Conservation (phyloP, 2,888 invertebrate genomes). For the Apotomis betuletana region DNA sequence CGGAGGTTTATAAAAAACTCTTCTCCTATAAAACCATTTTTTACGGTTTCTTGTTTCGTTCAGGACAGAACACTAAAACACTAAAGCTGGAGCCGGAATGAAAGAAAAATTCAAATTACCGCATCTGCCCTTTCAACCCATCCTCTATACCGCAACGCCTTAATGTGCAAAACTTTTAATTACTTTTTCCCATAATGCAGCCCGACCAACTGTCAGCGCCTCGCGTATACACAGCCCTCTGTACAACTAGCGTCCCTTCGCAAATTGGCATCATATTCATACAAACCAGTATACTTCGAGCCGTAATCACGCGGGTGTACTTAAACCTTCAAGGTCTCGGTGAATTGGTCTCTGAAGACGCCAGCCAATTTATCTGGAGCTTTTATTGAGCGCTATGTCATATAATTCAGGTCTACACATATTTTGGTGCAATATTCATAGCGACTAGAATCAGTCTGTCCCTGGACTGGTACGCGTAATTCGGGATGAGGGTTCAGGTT, state of each 20-base stretch:
- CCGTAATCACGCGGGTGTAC: not conserved
- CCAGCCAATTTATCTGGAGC: slow-evolving; percentile 29
- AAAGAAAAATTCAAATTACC: slow-evolving; percentile 22
- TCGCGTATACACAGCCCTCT: slow-evolving; percentile 9
- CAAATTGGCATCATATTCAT: slow-evolving; percentile 35
- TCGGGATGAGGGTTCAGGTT: slow-evolving; percentile 6
- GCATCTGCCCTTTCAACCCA: slow-evolving; percentile 30
- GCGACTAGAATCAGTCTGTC: not conserved
- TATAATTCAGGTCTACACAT: slow-evolving; percentile 37
- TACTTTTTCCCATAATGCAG: slow-evolving; percentile 37
- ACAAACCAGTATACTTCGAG: not conserved
- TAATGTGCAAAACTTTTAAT: slow-evolving; percentile 42
- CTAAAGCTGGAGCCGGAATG: not conserved
- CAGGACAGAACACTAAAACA: not conserved
- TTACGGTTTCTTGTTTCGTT: not conserved
- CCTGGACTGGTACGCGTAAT: not conserved
- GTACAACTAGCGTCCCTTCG: slow-evolving; percentile 14
- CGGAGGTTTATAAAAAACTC: too few relatives aligned
- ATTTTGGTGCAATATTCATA: slow-evolving; percentile 34
- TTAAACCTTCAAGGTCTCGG: not conserved
- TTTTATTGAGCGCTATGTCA: slow-evolving; percentile 32
- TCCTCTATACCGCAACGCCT: slow-evolving; percentile 35
- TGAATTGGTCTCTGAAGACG: slow-evolving; percentile 3
- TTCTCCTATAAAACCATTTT: too few relatives aligned
- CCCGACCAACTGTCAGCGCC: slow-evolving; percentile 21